Conservation (phyloP, 2,797 vertebrate genomes). For the Vipera ursinii region DNA sequence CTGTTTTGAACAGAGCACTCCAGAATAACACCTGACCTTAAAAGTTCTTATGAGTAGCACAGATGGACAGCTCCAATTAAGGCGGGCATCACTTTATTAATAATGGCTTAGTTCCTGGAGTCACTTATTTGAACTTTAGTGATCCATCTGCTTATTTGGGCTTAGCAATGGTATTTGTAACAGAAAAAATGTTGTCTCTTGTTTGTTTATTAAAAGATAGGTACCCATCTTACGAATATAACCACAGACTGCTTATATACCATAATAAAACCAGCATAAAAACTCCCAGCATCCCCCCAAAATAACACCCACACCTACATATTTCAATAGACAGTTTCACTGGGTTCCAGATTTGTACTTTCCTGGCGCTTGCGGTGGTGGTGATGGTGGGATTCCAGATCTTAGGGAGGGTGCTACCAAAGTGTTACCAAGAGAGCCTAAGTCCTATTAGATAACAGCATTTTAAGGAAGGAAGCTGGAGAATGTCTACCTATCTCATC, state of each 20-base stretch:
- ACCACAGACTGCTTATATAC: background rate
- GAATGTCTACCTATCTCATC: background rate
- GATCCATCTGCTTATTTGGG: slow-evolving; percentile 11
- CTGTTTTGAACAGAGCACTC: slow-evolving; percentile 41
- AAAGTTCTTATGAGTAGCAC: slow-evolving; percentile 48
- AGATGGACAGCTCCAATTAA: slow-evolving; percentile 55
- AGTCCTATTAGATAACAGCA: background rate
- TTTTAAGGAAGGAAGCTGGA: background rate
- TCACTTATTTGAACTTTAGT: background rate
- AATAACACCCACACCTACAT: too few relatives aligned
- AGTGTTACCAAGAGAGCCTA: too few relatives aligned
- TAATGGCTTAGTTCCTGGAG: slow-evolving; percentile 28
- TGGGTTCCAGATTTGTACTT: too few relatives aligned
- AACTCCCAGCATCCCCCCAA: too few relatives aligned
- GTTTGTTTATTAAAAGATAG: background rate
- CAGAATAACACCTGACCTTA: slow-evolving; percentile 4
- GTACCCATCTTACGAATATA: background rate
- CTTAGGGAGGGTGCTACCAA: too few relatives aligned
- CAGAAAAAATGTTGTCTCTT: background rate
- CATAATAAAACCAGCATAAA: background rate
- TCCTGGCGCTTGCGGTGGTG: too few relatives aligned
- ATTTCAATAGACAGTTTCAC: too few relatives aligned
- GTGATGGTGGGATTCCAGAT: too few relatives aligned
- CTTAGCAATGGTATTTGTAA: background rate
- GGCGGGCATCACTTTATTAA: slow-evolving; percentile 47